Conservation (phyloP, 2,888 invertebrate genomes). For the Cephus pulcher region DNA sequence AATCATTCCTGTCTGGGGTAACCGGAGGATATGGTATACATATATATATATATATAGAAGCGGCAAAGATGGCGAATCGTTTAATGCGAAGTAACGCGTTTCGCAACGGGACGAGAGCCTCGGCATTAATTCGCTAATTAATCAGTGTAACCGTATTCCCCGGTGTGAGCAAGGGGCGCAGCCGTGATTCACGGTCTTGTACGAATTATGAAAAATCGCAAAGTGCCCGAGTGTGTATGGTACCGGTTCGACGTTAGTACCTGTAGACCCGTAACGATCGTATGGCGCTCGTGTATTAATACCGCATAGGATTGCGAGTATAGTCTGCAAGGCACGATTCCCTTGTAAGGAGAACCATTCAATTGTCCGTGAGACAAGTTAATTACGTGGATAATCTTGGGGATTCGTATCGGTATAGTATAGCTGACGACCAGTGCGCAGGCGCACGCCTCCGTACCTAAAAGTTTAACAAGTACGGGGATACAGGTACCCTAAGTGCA, state of each 20-base stretch:
- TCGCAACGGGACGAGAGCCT: conserved; percentile 2
- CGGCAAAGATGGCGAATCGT: background rate
- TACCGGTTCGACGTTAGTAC: background rate
- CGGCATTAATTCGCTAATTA: conserved; percentile 14
- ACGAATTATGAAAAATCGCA: conserved; percentile 5
- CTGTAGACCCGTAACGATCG: background rate
- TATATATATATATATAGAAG: background rate
- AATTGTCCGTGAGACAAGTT: conserved; percentile 7
- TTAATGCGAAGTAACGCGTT: background rate
- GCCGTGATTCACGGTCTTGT: conserved; percentile 1
- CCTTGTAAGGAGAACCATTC: conserved; percentile 6
- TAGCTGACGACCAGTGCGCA: background rate
- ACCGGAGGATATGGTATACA: background rate
- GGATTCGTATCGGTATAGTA: background rate
- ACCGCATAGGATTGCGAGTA: conserved; percentile 3
- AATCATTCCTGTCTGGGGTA: background rate
- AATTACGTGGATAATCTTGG: conserved; percentile 5
- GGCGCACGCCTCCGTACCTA: background rate
- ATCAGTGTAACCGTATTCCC: conserved; percentile 11
- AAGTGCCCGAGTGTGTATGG: background rate
- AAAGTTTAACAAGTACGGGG: background rate
- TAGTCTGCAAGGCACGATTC: conserved; percentile 2
- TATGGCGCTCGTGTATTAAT: background rate
- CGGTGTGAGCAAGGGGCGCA: conserved; percentile 4
- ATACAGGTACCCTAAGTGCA: background rate